Conservation (phyloP, 2,797 vertebrate species). For the Notamacropus eugenii region DNA sequence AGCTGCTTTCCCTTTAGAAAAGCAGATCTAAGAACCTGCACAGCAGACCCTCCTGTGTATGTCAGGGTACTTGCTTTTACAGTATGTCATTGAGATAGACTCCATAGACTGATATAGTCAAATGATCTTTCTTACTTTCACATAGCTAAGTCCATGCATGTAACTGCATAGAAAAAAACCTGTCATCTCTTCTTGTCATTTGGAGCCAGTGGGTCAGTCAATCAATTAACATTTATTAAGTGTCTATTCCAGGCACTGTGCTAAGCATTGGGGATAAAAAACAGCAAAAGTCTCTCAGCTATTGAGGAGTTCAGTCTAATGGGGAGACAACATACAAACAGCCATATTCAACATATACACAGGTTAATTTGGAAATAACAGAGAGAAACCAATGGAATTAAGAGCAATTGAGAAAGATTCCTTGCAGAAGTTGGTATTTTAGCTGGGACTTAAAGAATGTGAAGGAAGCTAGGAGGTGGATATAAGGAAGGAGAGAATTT, state of each 20-base stretch:
- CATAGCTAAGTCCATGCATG: not conserved
- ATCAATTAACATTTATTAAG: not conserved
- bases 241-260: not conserved
- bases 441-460: not conserved
- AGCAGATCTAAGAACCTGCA: too few relatives aligned
- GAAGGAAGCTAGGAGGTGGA: not conserved
- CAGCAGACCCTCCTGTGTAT: too few relatives aligned
- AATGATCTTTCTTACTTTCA: not conserved
- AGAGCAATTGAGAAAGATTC: not conserved
- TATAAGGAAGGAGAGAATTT: not conserved
- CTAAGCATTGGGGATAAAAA: not conserved
- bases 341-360: not conserved
- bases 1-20: too few relatives aligned
- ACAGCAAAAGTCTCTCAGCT: not conserved
- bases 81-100: not conserved
- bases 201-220: not conserved
- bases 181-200: not conserved
- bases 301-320: not conserved
- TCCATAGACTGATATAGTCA: not conserved
- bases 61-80: too few relatives aligned
- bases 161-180: not conserved
- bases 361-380: not conserved
- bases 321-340: not conserved
- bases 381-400: not conserved
- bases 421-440: not conserved